Conservation (phyloP, 2,888 invertebrate species). For the Lobophora halterata region DNA sequence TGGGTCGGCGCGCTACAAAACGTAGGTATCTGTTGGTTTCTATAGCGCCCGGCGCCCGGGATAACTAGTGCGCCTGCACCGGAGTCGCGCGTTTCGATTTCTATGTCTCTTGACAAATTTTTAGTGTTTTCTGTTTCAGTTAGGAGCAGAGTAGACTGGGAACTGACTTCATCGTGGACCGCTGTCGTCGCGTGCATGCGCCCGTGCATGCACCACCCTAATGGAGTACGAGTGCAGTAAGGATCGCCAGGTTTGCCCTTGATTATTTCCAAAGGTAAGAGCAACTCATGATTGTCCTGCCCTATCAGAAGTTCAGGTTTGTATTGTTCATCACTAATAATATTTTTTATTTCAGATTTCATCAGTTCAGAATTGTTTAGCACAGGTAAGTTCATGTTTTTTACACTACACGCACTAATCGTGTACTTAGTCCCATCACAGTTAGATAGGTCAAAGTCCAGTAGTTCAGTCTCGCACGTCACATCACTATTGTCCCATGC, state of each 20-base stretch:
- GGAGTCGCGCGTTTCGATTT: too few species aligned
- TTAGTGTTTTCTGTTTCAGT: background rate
- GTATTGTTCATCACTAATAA: conserved; percentile 12
- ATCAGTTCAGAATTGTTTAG: conserved; percentile 19
- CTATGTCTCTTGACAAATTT: too few species aligned
- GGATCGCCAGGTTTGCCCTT: conserved; percentile 25
- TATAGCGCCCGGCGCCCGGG: too few species aligned
- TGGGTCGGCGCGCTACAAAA: too few species aligned
- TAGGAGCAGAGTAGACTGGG: too few species aligned
- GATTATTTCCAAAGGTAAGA: conserved; percentile 28
- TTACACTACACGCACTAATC: conserved; percentile 26
- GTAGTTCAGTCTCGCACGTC: too few species aligned
- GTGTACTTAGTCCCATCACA: conserved; percentile 13
- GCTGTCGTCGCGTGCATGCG: background rate
- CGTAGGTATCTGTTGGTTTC: too few species aligned
- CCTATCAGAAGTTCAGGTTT: conserved; percentile 36
- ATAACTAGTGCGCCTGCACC: too few species aligned
- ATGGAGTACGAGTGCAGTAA: conserved; percentile 26
- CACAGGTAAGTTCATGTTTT: conserved; percentile 29
- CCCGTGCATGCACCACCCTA: conserved; percentile 32
- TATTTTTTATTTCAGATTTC: conserved; percentile 20
- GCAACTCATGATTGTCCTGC: conserved; percentile 35
- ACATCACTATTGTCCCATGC: conserved; percentile 25
- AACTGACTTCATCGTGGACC: background rate
- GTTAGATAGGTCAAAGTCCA: conserved; percentile 16